Evolutionary conservation across 2,797 vertebrate species (phyloP).

Genomic region (Falco rusticolus): DNA sequence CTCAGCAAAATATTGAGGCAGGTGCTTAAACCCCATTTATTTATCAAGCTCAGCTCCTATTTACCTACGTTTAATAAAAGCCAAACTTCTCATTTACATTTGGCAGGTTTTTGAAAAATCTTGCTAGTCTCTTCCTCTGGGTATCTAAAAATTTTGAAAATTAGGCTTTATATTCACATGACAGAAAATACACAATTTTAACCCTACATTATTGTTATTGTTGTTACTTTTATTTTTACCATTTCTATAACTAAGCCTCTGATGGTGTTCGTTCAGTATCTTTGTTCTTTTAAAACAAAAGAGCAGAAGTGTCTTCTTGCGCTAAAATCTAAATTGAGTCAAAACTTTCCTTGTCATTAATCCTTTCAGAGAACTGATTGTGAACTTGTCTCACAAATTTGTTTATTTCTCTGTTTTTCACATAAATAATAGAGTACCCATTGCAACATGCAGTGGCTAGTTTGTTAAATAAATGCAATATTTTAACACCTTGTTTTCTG

Average conservation of each 20-base stretch:
- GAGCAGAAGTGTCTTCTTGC: not conserved
- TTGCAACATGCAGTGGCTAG: not conserved
- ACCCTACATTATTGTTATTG: not conserved
- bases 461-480: constrained; percentile 18
- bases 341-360: not conserved
- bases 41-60: not conserved
- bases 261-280: not conserved
- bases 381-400: constrained; percentile 3
- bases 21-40: constrained; percentile 15
- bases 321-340: not conserved
- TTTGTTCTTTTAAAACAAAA: not conserved
- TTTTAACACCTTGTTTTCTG: not conserved
- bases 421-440: not conserved
- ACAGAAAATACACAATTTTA: not conserved
- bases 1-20: constrained; percentile 16
- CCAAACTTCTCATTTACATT: not conserved
- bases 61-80: not conserved
- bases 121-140: not conserved
- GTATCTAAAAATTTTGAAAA: not conserved
- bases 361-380: not conserved
- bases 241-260: not conserved
- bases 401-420: constrained; percentile 36
- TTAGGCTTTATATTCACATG: not conserved
- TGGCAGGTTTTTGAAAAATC: constrained; percentile 22
- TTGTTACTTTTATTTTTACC: not conserved